Evolutionary conservation across 2,113 vertebrate genomes (phyloP).

Genomic region (Scatophagus argus): DNA sequence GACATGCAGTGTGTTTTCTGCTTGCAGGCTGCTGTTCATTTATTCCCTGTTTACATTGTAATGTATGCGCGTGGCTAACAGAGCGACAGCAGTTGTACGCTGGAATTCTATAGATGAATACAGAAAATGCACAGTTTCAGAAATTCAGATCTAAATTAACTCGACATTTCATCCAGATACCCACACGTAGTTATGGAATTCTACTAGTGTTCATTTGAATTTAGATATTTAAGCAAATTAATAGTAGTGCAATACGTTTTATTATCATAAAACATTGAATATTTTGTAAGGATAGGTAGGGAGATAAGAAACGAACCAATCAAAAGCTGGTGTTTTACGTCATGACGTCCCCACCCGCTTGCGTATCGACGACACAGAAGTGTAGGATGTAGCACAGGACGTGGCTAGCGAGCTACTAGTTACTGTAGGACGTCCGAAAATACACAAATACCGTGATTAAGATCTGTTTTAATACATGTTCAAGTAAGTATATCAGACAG

Average conservation of each 20-base stretch:
- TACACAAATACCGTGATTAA: neutral
- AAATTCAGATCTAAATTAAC: neutral
- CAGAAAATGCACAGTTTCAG: neutral
- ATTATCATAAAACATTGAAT: no score
- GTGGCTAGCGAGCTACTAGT: slow-evolving; percentile 69
- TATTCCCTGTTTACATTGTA: slow-evolving; percentile 30
- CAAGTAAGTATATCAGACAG: slow-evolving; percentile 53
- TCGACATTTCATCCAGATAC: neutral
- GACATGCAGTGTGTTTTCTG: slow-evolving; percentile 31
- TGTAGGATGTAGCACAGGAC: slow-evolving; percentile 77
- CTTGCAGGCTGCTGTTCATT: neutral
- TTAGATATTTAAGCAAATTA: no score
- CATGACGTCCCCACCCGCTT: slow-evolving; percentile 29
- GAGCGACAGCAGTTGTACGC: neutral
- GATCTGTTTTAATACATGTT: slow-evolving; percentile 22
- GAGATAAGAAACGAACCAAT: slow-evolving; percentile 12
- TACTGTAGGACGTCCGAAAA: slow-evolving; percentile 45
- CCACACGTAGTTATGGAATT: neutral
- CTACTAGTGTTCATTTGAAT: neutral
- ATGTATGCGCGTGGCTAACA: neutral
- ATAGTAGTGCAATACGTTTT: no score
- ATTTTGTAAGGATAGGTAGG: neutral
- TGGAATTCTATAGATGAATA: neutral
- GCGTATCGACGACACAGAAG: slow-evolving; percentile 40
- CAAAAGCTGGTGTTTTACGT: slow-evolving; percentile 7